Conservation (phyloP, 2,888 invertebrate species). For the Pristionchus maxplancki region DNA sequence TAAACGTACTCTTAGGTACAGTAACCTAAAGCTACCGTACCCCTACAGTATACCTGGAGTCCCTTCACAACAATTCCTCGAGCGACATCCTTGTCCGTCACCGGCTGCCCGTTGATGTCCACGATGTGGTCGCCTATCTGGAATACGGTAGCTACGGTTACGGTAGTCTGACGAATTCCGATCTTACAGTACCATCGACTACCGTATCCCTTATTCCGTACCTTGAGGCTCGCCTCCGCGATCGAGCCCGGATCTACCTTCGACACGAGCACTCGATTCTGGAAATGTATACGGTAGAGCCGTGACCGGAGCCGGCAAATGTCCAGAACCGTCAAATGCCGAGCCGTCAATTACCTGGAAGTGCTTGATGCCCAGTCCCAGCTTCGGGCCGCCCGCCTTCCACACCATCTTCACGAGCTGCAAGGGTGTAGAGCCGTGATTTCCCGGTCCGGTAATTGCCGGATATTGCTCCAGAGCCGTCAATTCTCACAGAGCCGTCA, state of each 20-base stretch:
- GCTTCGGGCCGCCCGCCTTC: slow-evolving; percentile 57
- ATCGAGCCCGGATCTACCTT: slow-evolving; percentile 58
- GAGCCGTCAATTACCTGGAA: neutral
- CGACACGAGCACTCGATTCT: slow-evolving; percentile 62
- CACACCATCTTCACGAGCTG: slow-evolving; percentile 59
- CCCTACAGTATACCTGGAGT: slow-evolving; percentile 51
- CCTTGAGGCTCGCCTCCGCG: slow-evolving; percentile 52
- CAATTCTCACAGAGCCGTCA: neutral
- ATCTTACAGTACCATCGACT: neutral
- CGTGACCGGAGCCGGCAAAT: slow-evolving; percentile 33
- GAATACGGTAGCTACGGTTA: too few relatives aligned
- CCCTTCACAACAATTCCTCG: slow-evolving; percentile 57
- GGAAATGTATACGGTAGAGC: slow-evolving; percentile 60
- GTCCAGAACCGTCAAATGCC: neutral
- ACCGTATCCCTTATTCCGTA: neutral
- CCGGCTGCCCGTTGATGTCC: slow-evolving; percentile 60
- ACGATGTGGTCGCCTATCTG: slow-evolving; percentile 60
- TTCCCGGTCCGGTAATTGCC: neutral
- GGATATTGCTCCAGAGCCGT: neutral
- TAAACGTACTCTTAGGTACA: too few relatives aligned
- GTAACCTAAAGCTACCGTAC: too few relatives aligned
- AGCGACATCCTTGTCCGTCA: slow-evolving; percentile 64
- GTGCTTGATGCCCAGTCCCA: slow-evolving; percentile 55
- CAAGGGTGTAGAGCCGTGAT: neutral
- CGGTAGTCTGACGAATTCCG: neutral